These are phyloP conservation scores for Paraplagusia blochii DNA, from an alignment of 2,113 vertebrate genomes.

Conservation along the genomic window DNA sequence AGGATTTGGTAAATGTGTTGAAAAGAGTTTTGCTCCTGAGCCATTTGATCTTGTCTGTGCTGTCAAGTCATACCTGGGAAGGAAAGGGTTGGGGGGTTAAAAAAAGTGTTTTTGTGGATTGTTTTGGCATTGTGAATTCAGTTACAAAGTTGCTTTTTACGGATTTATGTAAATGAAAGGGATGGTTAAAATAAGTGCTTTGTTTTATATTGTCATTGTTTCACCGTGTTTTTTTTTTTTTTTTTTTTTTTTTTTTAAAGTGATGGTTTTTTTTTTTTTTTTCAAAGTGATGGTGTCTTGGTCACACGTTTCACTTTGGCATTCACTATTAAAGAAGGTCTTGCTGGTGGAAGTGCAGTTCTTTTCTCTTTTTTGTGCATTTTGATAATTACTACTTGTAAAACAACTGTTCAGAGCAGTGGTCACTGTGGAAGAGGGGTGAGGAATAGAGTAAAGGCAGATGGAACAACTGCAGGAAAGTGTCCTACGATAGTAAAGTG, in stretches of 20 bases:
- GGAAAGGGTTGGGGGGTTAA: background rate
- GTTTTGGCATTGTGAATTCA: slow-evolving; percentile 68
- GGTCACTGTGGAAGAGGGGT: too few relatives aligned
- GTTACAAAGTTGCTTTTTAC: slow-evolving; percentile 62
- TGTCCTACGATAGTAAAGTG: too few relatives aligned
- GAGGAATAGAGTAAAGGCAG: too few relatives aligned
- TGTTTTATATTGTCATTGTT: slow-evolving; percentile 61
- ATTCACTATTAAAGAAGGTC: slow-evolving; percentile 70
- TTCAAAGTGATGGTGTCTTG: slow-evolving; percentile 47
- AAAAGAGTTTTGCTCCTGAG: slow-evolving; percentile 25
- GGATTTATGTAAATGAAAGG: slow-evolving; percentile 59
- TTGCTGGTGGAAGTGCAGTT: slow-evolving; percentile 62
- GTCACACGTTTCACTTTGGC: slow-evolving; percentile 61
- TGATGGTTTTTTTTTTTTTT: slow-evolving; percentile 55
- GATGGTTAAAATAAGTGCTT: slow-evolving; percentile 48
- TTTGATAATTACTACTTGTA: too few relatives aligned
- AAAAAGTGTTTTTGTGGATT: slow-evolving; percentile 61
- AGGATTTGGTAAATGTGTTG: slow-evolving; percentile 60
- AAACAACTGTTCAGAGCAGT: too few relatives aligned
- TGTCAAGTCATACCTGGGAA: slow-evolving; percentile 57
- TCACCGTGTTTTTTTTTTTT: slow-evolving; percentile 49
- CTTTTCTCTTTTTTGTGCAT: slow-evolving; percentile 1
- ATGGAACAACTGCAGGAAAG: too few relatives aligned
- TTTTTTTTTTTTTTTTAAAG: slow-evolving; percentile 56
- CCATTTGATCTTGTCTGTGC: slow-evolving; percentile 54